Base-by-base conservation (phyloP, 2,113 vertebrate genomes). In the Vulpes vulpes region DNA sequence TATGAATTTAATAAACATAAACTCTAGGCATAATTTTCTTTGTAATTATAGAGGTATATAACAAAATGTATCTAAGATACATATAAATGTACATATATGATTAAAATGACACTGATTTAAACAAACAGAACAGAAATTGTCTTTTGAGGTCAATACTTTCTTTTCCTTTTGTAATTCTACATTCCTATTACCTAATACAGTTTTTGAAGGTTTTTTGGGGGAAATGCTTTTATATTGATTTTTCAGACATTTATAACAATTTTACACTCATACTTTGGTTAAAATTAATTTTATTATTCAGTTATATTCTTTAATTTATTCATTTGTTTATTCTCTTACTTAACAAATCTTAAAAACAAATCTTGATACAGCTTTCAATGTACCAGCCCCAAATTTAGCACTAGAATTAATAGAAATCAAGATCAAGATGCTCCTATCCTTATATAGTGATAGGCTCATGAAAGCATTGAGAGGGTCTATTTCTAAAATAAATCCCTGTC, bases 1-100 rank as follows among this genome's bases (percentile, higher is more conserved):
- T 86, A 51, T 2, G 25, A 73, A 86, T 19, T 14, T 55, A 86
- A 91, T 49, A 89, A 85, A 94, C 91, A 91, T 79, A 62, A 92
- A 0, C 0, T 49, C n/a, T 74, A 55, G 1, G 65, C 20, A 64
- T 87, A 2, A 35, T 67, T 83, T 43, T 65, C 30, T 4, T 74
- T n/a, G n/a, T 64, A 86, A 86, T 71, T 93, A 51, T 67, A 59
- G 20, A 62, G 73, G 60, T 38, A 49, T 22, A 3, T 51, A 10
- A 81, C 51, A 80, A 94, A 81, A 35, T 19, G 2, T 73, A 32
- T 84, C 30, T 59, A 78, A 74, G 16, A 73, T 85, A 79, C 71
- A 0, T 38, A n/a, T 53, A 80, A 85, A 4, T 62, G 51, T 64
- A 30, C 32, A 3, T 76, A 8, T 83, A 57, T 83, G 73, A 60